A percentile compares a stretch with the other conserved stretches of the same genome.
These are phyloP conservation scores for Terrapene triunguis DNA, from an alignment of 2,113 vertebrate genomes.

Conservation along the genomic window DNA sequence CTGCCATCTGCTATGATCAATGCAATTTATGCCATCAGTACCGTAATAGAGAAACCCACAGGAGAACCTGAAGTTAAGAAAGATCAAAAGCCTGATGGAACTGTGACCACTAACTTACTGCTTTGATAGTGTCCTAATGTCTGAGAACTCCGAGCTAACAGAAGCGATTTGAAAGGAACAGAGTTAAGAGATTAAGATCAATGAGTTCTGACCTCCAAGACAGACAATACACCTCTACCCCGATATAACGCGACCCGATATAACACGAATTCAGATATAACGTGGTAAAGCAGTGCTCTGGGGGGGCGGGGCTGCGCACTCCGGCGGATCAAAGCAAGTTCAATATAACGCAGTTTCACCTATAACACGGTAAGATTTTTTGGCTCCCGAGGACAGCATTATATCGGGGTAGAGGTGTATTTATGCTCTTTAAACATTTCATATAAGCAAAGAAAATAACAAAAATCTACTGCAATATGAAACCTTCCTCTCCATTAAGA, in stretches of 20 bases:
- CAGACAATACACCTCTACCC: neutral
- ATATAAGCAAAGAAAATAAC: conserved; percentile 29
- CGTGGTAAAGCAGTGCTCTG: no score
- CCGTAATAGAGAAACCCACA: neutral
- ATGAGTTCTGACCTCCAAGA: neutral
- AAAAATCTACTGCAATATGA: conserved; percentile 8
- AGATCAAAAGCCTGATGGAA: neutral
- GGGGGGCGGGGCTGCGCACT: no score
- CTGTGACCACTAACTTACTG: neutral
- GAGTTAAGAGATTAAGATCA: neutral
- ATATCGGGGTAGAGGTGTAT: neutral
- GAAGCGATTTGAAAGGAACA: neutral
- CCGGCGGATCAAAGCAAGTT: no score
- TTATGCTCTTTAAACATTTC: conserved; percentile 31
- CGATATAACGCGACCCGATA: no score
- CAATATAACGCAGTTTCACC: no score
- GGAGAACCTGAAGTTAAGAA: neutral
- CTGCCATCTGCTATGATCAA: neutral
- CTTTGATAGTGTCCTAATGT: neutral
- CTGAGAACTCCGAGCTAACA: neutral
- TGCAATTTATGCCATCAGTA: neutral
- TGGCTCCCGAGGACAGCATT: no score
- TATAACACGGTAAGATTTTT: no score
- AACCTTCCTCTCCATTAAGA: conserved; percentile 3
- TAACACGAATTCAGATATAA: no score